Evolutionary conservation across 2,888 invertebrate genomes (phyloP).

Genomic region (Conops quadrifasciatus): DNA sequence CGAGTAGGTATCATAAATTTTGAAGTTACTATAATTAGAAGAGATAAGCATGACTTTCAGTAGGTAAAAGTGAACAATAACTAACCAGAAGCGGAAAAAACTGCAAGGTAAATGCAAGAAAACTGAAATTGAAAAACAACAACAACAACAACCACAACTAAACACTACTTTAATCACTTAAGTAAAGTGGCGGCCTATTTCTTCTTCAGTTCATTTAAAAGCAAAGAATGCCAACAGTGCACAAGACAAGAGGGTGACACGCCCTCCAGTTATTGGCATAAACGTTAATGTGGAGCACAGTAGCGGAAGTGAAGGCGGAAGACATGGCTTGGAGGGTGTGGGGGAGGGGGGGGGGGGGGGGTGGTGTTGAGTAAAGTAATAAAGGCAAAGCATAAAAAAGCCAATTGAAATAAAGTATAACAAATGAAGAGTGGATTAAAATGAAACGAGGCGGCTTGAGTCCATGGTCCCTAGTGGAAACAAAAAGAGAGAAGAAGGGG

Average conservation of each 20-base stretch:
- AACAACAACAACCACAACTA: too few species aligned
- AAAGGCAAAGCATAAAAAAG: background rate
- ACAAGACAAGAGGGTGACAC: background rate
- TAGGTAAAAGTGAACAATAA: too few species aligned
- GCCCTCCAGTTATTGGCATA: background rate
- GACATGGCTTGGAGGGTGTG: background rate
- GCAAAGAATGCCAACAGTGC: background rate
- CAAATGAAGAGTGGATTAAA: conserved; percentile 7
- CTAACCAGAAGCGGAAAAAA: background rate
- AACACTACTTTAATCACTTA: background rate
- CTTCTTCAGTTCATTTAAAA: background rate
- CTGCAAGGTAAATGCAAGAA: background rate
- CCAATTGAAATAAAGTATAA: conserved; percentile 3
- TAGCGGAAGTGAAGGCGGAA: background rate
- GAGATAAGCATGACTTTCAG: too few species aligned
- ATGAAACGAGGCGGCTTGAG: background rate
- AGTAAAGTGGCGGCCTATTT: conserved; percentile 3
- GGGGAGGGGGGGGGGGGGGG: background rate
- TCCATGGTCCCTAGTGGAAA: background rate
- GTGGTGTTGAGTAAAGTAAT: background rate
- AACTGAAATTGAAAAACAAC: background rate
- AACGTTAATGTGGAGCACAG: background rate
- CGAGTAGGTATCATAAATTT: too few species aligned
- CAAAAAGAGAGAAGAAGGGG: background rate
- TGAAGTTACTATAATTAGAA: too few species aligned